These are phyloP conservation scores for Steatornis caripensis DNA, from an alignment of 2,113 vertebrate species.

Conservation along the genomic window DNA sequence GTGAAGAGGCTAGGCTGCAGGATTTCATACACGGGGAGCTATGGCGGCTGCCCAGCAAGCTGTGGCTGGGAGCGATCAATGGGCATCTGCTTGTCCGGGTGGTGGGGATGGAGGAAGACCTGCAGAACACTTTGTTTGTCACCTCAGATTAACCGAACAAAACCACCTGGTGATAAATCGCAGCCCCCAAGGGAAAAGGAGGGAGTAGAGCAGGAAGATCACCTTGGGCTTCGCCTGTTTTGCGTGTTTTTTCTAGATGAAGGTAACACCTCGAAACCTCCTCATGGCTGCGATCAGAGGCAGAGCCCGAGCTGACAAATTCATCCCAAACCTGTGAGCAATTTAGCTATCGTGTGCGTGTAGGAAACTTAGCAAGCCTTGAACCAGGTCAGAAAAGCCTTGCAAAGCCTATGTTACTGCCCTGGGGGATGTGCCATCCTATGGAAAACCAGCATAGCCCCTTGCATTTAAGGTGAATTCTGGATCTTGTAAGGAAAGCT, in stretches of 20 bases:
- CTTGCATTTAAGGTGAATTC: not conserved
- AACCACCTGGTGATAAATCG: not conserved
- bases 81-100: not conserved
- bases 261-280: not conserved
- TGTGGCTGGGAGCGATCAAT: accelerated
- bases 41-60: not conserved
- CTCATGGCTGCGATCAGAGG: not conserved
- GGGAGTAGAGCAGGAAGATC: not conserved
- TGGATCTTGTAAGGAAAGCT: not conserved
- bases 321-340: not conserved
- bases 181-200: not conserved
- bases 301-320: not conserved
- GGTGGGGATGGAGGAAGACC: not conserved
- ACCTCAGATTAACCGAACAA: not conserved
- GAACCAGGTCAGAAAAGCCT: not conserved
- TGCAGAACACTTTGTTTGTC: not conserved
- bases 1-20: not conserved
- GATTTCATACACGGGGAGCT: not conserved
- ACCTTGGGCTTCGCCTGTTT: not conserved
- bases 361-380: not conserved
- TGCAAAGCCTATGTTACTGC: not conserved
- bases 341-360: not conserved
- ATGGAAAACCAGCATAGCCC: not conserved
- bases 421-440: not conserved
- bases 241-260: not conserved